These are phyloP conservation scores for Pelecanus crispus DNA, from an alignment of 2,113 vertebrate species.

Conservation along the genomic window DNA sequence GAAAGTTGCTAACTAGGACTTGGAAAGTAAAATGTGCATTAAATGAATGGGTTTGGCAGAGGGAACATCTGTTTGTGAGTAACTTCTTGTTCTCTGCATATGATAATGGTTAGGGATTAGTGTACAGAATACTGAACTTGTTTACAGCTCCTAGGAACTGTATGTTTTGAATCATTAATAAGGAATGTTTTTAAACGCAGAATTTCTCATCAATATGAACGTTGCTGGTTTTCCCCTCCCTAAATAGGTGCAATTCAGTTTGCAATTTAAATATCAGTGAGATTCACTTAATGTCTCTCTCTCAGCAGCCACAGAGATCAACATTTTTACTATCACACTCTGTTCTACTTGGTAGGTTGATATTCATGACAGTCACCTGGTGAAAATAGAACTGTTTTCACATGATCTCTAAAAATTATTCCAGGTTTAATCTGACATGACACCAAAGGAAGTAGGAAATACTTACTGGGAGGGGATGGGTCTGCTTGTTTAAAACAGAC, in stretches of 20 bases:
- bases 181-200: background rate
- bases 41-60: conserved; percentile 23
- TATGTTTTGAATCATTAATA: conserved; percentile 50
- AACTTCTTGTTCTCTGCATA: conserved; percentile 37
- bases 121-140: conserved; percentile 19
- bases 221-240: background rate
- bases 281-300: background rate
- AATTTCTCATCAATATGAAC: conserved; percentile 1
- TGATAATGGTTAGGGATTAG: conserved; percentile 48
- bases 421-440: background rate
- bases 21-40: conserved; percentile 36
- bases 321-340: conserved; percentile 2
- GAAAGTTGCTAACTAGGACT: conserved; percentile 14
- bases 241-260: background rate
- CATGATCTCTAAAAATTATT: background rate
- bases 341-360: background rate
- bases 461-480: background rate
- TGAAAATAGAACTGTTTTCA: conserved; percentile 6
- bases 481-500: background rate
- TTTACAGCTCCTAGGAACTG: conserved; percentile 14
- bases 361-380: background rate
- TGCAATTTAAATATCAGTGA: conserved; percentile 6
- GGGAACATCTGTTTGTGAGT: conserved; percentile 44
- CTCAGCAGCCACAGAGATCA: background rate
- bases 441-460: conserved; percentile 6